Evolutionary conservation across 1,140 invertebrate genomes (phyloP), one percentile per base, ranked within the genome.

Genomic region (Aphidius gifuensis): DNA sequence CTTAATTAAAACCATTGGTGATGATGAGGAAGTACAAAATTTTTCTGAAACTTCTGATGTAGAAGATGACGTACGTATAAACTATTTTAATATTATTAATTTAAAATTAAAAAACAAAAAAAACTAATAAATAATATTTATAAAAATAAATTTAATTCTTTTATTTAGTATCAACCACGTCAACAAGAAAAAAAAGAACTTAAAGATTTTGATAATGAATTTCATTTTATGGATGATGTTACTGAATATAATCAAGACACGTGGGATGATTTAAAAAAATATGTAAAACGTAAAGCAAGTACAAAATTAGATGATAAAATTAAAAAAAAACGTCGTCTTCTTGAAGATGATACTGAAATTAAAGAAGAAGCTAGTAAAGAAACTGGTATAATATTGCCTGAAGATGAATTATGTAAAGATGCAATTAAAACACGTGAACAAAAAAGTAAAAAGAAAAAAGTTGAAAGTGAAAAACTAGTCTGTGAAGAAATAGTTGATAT

Each of bases 281-380:
- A 92, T 80, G 85, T 93, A 0, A 91, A 91, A 72, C 80, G 89
- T 49, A 93, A 92, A 83, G 87, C 86, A 0, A 90, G 88, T 69
- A 87, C 85, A 21, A 92, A 92, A 73, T 82, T 92, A 5, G 92
- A 95, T 80, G 92, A 95, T 59, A 95, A 93, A 81, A 95, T 92
- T 68, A 86, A 84, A 66, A 87, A 83, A 73, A 78, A 86, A 5
- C 78, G 88, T 67, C 69, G 16, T 75, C 69, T 84, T 70, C 9
- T 77, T 76, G 55, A 75, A 78, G 53, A 76, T 70, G 58, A 9
- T 54, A 64, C 50, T 16, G 68, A 69, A 5, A 60, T 63, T 6
- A 64, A 64, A 11, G 48, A 62, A 50, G 65, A 65, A 64, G 58
- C 39, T n/a, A 60, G 64, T 5, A 16, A 16, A 16, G 77, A 66